Conservation (phyloP, 2,888 invertebrate genomes). For the Melanostoma mellinum region DNA sequence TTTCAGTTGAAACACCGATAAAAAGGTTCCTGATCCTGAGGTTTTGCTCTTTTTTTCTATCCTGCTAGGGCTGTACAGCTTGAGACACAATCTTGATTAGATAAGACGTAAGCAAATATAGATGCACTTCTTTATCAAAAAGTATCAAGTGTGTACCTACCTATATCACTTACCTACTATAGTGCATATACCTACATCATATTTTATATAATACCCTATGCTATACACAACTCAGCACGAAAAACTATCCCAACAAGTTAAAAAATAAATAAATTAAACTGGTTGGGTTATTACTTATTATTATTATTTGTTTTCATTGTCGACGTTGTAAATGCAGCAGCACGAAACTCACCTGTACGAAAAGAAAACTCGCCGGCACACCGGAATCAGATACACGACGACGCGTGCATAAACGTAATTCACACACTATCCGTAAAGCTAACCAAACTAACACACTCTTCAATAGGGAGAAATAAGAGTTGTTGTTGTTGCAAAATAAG, state of each 20-base stretch:
- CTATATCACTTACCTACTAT: too few relatives aligned
- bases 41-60: too few relatives aligned
- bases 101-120: too few relatives aligned
- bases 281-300: slow-evolving; percentile 58
- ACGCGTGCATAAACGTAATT: slow-evolving; percentile 60
- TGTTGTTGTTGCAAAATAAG: slow-evolving; percentile 66
- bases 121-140: too few relatives aligned
- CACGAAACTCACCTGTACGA: slow-evolving; percentile 70
- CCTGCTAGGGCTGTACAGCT: too few relatives aligned
- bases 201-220: slow-evolving; percentile 47
- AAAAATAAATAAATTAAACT: slow-evolving; percentile 66
- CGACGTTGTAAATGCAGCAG: slow-evolving; percentile 43
- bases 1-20: too few relatives aligned
- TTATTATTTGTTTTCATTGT: slow-evolving; percentile 64
- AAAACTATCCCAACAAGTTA: slow-evolving; percentile 57
- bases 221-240: slow-evolving; percentile 31
- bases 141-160: too few relatives aligned
- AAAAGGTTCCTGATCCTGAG: too few relatives aligned
- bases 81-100: too few relatives aligned
- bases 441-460: slow-evolving; percentile 6
- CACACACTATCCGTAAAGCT: slow-evolving; percentile 24
- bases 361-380: slow-evolving; percentile 70
- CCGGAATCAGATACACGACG: slow-evolving; percentile 55
- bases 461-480: slow-evolving; percentile 13
- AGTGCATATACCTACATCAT: background rate